phyloP scores from a whole-genome alignment of 2,888 invertebrate genomes.

The Ormyrus pomaceus region DNA sequence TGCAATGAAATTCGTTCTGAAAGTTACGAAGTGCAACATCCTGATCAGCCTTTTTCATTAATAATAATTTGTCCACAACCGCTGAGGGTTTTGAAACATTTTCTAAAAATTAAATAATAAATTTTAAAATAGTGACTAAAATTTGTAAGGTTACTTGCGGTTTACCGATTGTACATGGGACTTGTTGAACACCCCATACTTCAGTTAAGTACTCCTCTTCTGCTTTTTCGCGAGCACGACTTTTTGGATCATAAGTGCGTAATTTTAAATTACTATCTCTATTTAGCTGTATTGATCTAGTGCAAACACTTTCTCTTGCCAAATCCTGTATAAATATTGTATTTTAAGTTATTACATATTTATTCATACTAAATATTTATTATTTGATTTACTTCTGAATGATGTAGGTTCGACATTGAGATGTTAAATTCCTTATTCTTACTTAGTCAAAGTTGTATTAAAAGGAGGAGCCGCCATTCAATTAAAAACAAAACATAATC shows the following conservation, averaged over 20 bases:
- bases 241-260: slow-evolving; percentile 3
- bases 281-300: no score
- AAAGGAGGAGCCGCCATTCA: slow-evolving; percentile 8
- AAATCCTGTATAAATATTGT: background rate
- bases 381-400: background rate
- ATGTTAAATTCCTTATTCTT: background rate
- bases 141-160: background rate
- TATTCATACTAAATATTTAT: background rate
- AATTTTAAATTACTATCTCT: background rate
- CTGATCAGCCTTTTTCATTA: slow-evolving; percentile 52
- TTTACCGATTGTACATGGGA: slow-evolving; percentile 50
- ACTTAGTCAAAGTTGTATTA: slow-evolving; percentile 1
- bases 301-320: no score
- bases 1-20: slow-evolving; percentile 52
- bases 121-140: background rate
- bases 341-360: background rate
- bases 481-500: slow-evolving; percentile 39
- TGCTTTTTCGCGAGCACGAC: background rate
- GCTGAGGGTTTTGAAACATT: slow-evolving; percentile 59
- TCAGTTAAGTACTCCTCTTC: slow-evolving; percentile 47
- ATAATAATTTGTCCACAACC: slow-evolving; percentile 53
- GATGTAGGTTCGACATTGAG: slow-evolving; percentile 23
- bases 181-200: slow-evolving; percentile 51
- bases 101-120: slow-evolving; percentile 40
- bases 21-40: slow-evolving; percentile 56